A percentile compares a stretch with the other conserved stretches of the same genome.
These are phyloP conservation scores for Phrynocephalus forsythii DNA, from an alignment of 2,797 vertebrate genomes.

Conservation along the genomic window DNA sequence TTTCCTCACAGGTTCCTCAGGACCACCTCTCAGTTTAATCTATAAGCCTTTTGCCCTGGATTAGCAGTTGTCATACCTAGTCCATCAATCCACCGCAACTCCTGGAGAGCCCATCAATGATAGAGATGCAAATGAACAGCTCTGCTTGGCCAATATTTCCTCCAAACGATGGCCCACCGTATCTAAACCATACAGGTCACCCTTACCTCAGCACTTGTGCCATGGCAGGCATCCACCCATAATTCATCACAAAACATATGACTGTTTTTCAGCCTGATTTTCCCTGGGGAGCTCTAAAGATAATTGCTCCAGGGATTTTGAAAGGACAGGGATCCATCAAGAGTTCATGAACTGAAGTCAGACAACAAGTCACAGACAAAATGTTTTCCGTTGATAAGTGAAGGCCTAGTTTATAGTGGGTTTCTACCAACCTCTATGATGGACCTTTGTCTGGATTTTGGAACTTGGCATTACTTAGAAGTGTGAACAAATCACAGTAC, in stretches of 20 bases:
- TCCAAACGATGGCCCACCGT: slow-evolving; percentile 6
- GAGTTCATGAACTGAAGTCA: background rate
- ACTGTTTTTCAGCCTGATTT: background rate
- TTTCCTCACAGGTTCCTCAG: background rate
- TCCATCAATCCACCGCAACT: background rate
- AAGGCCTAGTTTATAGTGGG: too few relatives aligned
- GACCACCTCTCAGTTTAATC: background rate
- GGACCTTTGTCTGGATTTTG: background rate
- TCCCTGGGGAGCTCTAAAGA: slow-evolving; percentile 12
- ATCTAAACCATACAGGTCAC: background rate
- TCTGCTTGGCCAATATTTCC: background rate
- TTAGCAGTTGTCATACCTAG: background rate
- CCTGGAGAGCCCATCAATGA: background rate
- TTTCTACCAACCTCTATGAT: background rate
- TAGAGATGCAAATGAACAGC: background rate
- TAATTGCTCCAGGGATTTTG: slow-evolving; percentile 16
- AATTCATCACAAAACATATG: slow-evolving; percentile 4
- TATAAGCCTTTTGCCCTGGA: background rate
- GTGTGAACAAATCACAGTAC: too few relatives aligned
- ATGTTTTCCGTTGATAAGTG: background rate
- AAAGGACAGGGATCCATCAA: background rate
- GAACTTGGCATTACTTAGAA: background rate
- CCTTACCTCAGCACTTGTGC: slow-evolving; percentile 1
- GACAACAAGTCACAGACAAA: background rate
- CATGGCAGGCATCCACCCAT: background rate